Evolutionary conservation across 2,888 invertebrate species (phyloP), one percentile per base, ranked within the genome.

Genomic region (Pherbina coryleti): DNA sequence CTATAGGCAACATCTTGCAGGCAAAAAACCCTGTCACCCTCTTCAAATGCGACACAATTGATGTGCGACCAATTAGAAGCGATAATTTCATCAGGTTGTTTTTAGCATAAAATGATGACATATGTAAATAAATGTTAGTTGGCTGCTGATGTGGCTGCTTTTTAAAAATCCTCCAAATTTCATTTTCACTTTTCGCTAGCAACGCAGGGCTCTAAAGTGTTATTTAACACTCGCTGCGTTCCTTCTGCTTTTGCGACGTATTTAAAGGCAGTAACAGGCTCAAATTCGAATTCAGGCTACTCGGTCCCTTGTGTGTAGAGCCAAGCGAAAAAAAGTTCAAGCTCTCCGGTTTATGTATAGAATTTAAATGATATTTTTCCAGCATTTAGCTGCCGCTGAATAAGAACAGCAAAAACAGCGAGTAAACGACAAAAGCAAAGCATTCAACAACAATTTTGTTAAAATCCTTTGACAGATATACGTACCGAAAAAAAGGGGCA

Each of bases 51-150:
- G 19, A 7, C 22, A 11, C 37, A n/a, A 7, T 9, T 7, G n/a
- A 8, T 37, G 22, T 22, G 34, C 67, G 67, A 17, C 57, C 44
- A 70, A 53, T 49, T 28, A 55, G 53, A 28, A 34, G n/a, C 49
- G 53, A 55, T 60, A 62, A 73, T 73, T 73, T 44, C n/a, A 49
- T 73, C 49, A 73, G 19, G 14, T 57, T 72, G 19, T 60, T 60
- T 60, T 72, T 34, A 34, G 73, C 73, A 73, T 62, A 73, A 73
- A 73, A 73, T 73, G 11, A 28, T 60, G 73, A 22, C 73, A 73
- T 73, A 73, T 73, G 73, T 62, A 62, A 73, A 73, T 62, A 73
- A 73, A 73, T 62, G 31, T 25, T 49, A 28, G 60, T 49, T 60
- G 49, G 9, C 49, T 44, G 11, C 5, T 25, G 70, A 44, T 25